phyloP scores from a whole-genome alignment of 2,888 invertebrate species.

The Antheraea yamamai region DNA sequence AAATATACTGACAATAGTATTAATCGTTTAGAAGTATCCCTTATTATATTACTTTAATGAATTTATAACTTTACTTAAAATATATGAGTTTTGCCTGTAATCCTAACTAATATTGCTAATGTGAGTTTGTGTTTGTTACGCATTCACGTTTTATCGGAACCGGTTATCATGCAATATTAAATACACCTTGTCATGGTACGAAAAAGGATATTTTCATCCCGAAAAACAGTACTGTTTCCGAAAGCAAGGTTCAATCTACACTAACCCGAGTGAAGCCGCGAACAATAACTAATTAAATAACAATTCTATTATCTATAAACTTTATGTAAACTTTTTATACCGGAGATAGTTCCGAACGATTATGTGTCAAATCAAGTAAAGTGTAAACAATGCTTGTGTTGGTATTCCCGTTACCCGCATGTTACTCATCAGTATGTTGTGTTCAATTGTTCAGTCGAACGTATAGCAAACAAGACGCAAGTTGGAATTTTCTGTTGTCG shows the following conservation, averaged over 20 bases:
- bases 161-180: no score
- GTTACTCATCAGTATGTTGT: constrained; percentile 20
- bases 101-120: no score
- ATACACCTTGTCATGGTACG: no score
- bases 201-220: no score
- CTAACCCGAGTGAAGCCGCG: no score
- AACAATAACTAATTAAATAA: background rate
- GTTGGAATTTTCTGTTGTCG: constrained; percentile 35
- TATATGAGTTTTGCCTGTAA: background rate
- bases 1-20: background rate
- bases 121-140: no score
- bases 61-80: background rate
- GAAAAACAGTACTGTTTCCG: no score
- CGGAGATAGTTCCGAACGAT: background rate
- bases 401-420: constrained; percentile 20
- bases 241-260: no score
- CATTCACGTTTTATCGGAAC: no score
- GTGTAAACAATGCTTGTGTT: background rate
- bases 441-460: constrained; percentile 30
- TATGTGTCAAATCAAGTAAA: background rate
- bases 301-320: background rate
- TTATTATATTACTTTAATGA: background rate
- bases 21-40: background rate
- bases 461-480: constrained; percentile 30
- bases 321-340: background rate